A percentile compares a stretch with the other conserved stretches of the same genome.
Conservation (phyloP, 2,113 vertebrate species). For the Poicephalus gulielmi region DNA sequence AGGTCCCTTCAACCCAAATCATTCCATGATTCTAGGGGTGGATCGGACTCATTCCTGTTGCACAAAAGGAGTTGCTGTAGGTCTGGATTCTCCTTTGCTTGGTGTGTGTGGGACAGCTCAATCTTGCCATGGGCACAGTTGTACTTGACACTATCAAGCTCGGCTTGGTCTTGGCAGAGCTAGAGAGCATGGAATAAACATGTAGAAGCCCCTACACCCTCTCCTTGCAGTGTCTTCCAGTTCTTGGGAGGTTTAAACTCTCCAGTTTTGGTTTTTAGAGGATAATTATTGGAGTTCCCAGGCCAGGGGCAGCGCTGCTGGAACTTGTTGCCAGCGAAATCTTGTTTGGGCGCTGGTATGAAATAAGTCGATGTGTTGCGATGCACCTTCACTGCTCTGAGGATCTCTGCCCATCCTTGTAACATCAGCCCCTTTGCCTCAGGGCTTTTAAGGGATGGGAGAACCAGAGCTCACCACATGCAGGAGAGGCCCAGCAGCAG, state of each 20-base stretch:
- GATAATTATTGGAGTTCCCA: neutral
- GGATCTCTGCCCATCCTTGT: neutral
- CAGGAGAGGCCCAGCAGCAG: neutral
- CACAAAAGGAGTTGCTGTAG: neutral
- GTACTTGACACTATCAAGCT: fast-evolving
- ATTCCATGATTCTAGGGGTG: neutral
- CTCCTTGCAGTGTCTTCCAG: neutral
- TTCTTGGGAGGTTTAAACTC: neutral
- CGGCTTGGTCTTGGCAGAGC: neutral
- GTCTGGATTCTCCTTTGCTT: neutral
- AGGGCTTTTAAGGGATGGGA: neutral
- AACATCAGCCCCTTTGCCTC: neutral
- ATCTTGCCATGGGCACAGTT: fast-evolving
- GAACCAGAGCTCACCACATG: neutral
- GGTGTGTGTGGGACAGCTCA: neutral
- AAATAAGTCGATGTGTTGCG: fast-evolving
- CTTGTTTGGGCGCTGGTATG: neutral
- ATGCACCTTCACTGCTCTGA: too few relatives aligned
- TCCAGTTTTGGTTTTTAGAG: neutral
- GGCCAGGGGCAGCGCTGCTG: fast-evolving
- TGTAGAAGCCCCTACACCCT: neutral
- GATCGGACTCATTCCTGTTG: neutral
- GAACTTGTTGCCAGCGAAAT: neutral
- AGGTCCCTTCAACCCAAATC: neutral
- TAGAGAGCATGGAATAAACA: neutral